A percentile compares a stretch with the other conserved stretches of the same genome.
Evolutionary conservation across 2,113 vertebrate species (phyloP).

Genomic region (Heterochromis multidens): DNA sequence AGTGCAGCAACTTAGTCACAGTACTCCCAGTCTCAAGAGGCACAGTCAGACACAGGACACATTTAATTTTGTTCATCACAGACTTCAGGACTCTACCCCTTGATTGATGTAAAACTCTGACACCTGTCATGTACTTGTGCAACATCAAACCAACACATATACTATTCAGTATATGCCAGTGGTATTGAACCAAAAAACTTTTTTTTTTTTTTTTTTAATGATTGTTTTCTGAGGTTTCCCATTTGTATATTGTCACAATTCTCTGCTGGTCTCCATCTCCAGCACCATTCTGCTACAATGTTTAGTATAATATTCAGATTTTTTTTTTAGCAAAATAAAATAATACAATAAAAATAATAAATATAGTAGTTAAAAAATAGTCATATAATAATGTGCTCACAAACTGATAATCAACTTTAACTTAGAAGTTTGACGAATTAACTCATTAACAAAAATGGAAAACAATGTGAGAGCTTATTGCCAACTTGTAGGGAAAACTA

Average conservation of each 20-base stretch:
- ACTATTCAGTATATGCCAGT: background rate
- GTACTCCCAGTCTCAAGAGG: background rate
- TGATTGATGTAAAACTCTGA: background rate
- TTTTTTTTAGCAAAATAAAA: fast-evolving
- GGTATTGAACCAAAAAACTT: background rate
- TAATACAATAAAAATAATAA: too few species aligned
- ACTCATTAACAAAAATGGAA: too few species aligned
- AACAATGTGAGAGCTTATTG: background rate
- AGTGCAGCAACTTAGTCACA: background rate
- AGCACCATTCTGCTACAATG: background rate
- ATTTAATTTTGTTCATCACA: background rate
- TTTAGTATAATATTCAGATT: background rate
- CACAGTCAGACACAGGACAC: background rate
- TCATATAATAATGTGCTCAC: too few species aligned
- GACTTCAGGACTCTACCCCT: background rate
- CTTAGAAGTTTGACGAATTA: too few species aligned
- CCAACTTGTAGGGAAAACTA: too few species aligned
- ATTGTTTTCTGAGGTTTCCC: background rate
- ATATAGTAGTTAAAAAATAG: too few species aligned
- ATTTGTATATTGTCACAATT: background rate
- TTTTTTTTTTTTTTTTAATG: too few species aligned
- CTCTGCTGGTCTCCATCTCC: background rate
- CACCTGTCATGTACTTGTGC: background rate
- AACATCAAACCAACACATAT: background rate
- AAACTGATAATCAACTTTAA: too few species aligned